A percentile compares a stretch with the other conserved stretches of the same genome.
These are phyloP conservation scores for Heliocidaris tuberculata DNA, from an alignment of 35 echinoderm and acorn worm species.

Conservation along the genomic window DNA sequence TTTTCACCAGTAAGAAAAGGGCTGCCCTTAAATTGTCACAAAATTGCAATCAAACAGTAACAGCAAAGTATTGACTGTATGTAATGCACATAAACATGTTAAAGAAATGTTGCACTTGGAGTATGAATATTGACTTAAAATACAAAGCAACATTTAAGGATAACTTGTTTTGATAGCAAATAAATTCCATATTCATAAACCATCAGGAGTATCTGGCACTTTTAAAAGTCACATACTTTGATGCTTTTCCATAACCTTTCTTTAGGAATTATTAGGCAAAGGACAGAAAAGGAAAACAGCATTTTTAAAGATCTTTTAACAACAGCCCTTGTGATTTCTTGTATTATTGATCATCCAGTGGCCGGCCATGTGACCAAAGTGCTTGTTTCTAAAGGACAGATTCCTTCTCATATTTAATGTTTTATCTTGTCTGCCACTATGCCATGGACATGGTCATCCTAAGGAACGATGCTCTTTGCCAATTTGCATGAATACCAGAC, in stretches of 20 bases:
- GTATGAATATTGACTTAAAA: neutral
- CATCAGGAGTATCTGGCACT: neutral
- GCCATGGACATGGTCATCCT: neutral
- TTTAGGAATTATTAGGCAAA: neutral
- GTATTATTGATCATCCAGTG: neutral
- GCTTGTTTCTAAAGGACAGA: neutral
- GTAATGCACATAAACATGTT: neutral
- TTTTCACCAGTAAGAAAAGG: neutral
- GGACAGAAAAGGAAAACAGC: neutral
- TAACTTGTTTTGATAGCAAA: neutral
- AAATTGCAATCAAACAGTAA: neutral
- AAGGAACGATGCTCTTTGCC: neutral
- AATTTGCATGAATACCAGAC: conserved; percentile 17
- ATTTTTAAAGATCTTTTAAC: neutral
- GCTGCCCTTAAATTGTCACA: neutral
- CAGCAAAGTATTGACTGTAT: neutral
- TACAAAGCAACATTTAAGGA: neutral
- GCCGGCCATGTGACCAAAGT: neutral
- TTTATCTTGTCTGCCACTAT: neutral
- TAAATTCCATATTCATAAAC: neutral
- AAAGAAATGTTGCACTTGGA: neutral
- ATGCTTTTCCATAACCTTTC: neutral
- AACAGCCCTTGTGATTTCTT: neutral
- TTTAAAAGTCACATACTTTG: neutral
- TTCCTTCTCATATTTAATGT: neutral